A percentile compares a stretch with the other conserved stretches of the same genome.
Evolutionary conservation across 2,888 invertebrate genomes (phyloP).

Genomic region (Stenoptilia bipunctidactyla): DNA sequence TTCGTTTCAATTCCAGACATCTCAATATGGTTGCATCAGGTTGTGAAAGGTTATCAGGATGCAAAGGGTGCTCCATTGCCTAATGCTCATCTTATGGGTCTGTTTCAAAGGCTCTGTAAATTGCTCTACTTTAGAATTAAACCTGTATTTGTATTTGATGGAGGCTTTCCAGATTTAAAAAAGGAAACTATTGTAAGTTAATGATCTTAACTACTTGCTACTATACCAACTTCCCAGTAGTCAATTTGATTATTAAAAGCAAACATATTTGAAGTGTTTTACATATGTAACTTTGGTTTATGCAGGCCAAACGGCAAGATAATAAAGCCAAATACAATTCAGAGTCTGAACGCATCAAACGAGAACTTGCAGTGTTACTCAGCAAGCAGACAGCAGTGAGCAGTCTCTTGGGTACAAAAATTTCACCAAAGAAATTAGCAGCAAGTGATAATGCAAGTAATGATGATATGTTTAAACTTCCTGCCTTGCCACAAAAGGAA

Average conservation of each 20-base stretch:
- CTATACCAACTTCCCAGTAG: too few relatives aligned
- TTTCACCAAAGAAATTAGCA: constrained; percentile 51
- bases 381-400: constrained; percentile 85
- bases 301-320: constrained; percentile 81
- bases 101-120: constrained; percentile 96
- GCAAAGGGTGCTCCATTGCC: constrained; percentile 83
- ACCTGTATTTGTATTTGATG: constrained; percentile 99
- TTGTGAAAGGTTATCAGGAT: constrained; percentile 94
- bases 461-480: constrained; percentile 78
- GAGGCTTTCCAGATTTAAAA: constrained; percentile 92
- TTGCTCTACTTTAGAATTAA: constrained; percentile 94
- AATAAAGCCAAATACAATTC: constrained; percentile 77
- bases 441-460: constrained; percentile 25
- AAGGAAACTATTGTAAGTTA: constrained; percentile 85
- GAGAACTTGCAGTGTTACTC: constrained; percentile 79
- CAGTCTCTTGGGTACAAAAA: constrained; percentile 71
- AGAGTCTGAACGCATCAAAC: constrained; percentile 80
- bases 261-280: too few relatives aligned
- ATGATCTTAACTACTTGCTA: too few relatives aligned
- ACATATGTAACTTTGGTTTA: too few relatives aligned
- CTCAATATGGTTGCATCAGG: constrained; percentile 99
- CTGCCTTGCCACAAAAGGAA: constrained; percentile 47
- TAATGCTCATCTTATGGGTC: constrained; percentile 93
- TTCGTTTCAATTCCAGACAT: constrained; percentile 77
- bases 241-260: too few relatives aligned